Conservation (phyloP, 2,888 invertebrate species). For the Exocentrus adspersus region DNA sequence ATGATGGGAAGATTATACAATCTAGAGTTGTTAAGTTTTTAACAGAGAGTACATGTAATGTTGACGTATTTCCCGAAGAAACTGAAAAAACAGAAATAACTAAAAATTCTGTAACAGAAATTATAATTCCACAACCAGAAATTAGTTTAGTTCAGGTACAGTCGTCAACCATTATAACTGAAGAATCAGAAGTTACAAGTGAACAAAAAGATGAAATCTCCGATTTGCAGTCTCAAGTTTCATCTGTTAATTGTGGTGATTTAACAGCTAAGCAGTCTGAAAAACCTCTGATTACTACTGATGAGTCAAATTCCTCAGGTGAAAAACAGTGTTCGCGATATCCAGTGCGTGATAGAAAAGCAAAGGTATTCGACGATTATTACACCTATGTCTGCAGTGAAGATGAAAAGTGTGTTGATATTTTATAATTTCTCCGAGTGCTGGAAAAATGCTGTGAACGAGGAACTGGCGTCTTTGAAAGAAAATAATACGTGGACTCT, state of each 20-base stretch:
- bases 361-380: not conserved
- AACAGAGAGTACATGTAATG: not conserved
- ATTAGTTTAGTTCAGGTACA: no score
- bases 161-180: not conserved
- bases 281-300: not conserved
- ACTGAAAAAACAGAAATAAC: not conserved
- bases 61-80: not conserved
- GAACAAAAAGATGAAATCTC: not conserved
- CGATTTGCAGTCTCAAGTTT: not conserved
- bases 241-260: not conserved
- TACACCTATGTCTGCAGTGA: not conserved
- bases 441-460: not conserved
- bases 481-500: not conserved
- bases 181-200: not conserved
- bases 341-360: slow-evolving; percentile 1
- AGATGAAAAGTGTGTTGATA: not conserved
- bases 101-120: not conserved
- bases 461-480: not conserved
- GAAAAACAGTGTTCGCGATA: not conserved
- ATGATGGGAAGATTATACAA: not conserved
- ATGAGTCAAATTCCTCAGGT: not conserved
- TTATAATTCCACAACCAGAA: not conserved
- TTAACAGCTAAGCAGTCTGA: not conserved
- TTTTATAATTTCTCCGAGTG: not conserved
- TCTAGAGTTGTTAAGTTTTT: slow-evolving; percentile 8